Conservation (phyloP, 2,888 invertebrate species). For the Cephus sareptanus region DNA sequence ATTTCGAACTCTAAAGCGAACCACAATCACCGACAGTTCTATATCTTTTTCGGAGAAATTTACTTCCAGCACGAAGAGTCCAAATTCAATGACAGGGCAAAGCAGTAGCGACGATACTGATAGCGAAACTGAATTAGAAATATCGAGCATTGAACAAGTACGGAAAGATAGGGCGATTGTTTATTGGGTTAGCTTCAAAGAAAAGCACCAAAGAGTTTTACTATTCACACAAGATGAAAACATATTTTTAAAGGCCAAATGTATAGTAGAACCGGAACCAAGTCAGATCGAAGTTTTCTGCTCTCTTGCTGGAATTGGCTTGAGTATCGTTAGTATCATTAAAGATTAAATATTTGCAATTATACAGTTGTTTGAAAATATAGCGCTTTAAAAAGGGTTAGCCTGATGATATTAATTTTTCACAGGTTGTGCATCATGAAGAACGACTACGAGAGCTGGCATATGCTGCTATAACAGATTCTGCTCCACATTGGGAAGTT, state of each 20-base stretch:
- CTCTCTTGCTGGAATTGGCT: conserved; percentile 76
- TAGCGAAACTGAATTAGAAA: conserved; percentile 36
- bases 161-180: conserved; percentile 81
- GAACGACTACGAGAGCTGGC: conserved; percentile 74
- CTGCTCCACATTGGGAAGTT: conserved; percentile 84
- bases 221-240: conserved; percentile 82
- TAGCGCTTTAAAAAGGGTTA: too few species aligned
- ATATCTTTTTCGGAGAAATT: conserved; percentile 26
- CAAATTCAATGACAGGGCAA: conserved; percentile 53
- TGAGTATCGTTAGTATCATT: conserved; percentile 69
- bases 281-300: conserved; percentile 77
- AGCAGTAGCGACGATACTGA: conserved; percentile 74
- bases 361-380: neutral
- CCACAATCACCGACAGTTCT: conserved; percentile 18
- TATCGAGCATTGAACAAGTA: conserved; percentile 63
- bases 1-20: conserved; percentile 63
- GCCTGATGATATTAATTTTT: neutral
- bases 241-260: conserved; percentile 63
- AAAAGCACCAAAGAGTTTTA: conserved; percentile 79
- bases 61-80: conserved; percentile 24
- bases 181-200: conserved; percentile 84
- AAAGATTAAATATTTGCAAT: neutral
- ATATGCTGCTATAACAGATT: conserved; percentile 75
- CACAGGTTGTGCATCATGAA: neutral
- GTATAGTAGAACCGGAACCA: conserved; percentile 73